Conservation (phyloP, 2,888 invertebrate species). For the Agrotis exclamationis region DNA sequence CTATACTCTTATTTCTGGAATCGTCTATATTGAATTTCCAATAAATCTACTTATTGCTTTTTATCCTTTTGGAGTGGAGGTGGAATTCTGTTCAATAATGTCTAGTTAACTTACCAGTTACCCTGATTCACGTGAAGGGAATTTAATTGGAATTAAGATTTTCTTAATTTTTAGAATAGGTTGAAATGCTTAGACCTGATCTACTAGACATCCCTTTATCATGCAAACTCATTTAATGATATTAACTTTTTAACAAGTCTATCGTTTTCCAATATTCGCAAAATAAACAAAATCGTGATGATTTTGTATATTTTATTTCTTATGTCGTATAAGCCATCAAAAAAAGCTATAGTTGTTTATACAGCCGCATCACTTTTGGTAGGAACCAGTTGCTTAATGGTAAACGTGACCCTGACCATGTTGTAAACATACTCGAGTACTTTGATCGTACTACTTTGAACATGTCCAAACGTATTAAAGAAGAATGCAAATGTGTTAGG, state of each 20-base stretch:
- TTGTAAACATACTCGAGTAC: background rate
- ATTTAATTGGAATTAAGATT: background rate
- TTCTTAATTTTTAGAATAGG: background rate
- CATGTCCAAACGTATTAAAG: no score
- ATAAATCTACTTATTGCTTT: constrained; percentile 1
- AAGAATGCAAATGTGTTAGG: no score
- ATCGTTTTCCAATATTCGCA: background rate
- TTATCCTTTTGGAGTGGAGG: background rate
- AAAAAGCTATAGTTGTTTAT: constrained; percentile 1
- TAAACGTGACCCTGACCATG: background rate
- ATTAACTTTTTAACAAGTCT: no score
- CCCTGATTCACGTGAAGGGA: background rate
- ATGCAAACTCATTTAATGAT: no score
- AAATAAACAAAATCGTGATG: background rate
- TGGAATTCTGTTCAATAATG: background rate
- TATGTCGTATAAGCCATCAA: background rate
- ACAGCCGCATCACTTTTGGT: background rate
- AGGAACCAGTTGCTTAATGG: background rate
- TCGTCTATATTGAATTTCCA: background rate
- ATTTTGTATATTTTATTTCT: no score
- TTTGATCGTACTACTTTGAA: constrained; percentile 1
- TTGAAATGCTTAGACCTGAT: no score
- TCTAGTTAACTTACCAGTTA: background rate
- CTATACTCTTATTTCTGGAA: background rate
- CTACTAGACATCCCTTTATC: no score